Conservation (phyloP, 2,888 invertebrate genomes). For the Ophion costatus region DNA sequence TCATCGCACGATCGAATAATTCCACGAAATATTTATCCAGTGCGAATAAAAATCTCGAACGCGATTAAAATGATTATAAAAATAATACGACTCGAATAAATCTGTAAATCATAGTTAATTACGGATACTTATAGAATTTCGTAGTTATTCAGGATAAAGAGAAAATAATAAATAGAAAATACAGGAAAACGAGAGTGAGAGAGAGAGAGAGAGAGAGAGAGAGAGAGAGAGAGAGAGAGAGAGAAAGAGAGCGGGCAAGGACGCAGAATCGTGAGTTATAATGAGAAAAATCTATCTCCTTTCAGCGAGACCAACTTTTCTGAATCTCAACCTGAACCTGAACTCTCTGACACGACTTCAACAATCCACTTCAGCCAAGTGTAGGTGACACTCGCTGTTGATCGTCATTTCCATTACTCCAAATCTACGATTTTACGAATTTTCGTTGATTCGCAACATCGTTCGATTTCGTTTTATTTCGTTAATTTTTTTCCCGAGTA, state of each 20-base stretch:
- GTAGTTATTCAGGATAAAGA: conserved; percentile 30
- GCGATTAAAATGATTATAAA: not conserved
- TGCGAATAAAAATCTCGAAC: not conserved
- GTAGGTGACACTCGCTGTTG: conserved; percentile 88
- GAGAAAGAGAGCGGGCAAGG: not conserved
- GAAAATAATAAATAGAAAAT: not conserved
- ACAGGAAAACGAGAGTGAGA: conserved; percentile 34
- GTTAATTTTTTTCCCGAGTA: conserved; percentile 20
- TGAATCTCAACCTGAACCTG: conserved; percentile 98
- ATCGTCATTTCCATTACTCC: conserved; percentile 71
- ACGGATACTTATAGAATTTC: conserved; percentile 23
- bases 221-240: conserved; percentile 27
- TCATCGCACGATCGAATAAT: not conserved
- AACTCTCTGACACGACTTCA: conserved; percentile 93
- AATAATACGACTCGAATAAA: conserved; percentile 12
- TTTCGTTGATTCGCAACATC: conserved; percentile 2
- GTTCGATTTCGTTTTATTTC: conserved; percentile 14
- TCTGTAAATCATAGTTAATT: conserved; percentile 12
- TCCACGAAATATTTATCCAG: not conserved
- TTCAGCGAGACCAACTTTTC: conserved; percentile 98
- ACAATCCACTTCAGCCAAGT: conserved; percentile 91
- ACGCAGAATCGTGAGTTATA: conserved; percentile 64
- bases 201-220: conserved; percentile 33
- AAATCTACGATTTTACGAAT: conserved; percentile 62
- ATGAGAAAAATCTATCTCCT: conserved; percentile 77